Conservation (phyloP, 2,797 vertebrate species). For the Anisognathus igniventris region DNA sequence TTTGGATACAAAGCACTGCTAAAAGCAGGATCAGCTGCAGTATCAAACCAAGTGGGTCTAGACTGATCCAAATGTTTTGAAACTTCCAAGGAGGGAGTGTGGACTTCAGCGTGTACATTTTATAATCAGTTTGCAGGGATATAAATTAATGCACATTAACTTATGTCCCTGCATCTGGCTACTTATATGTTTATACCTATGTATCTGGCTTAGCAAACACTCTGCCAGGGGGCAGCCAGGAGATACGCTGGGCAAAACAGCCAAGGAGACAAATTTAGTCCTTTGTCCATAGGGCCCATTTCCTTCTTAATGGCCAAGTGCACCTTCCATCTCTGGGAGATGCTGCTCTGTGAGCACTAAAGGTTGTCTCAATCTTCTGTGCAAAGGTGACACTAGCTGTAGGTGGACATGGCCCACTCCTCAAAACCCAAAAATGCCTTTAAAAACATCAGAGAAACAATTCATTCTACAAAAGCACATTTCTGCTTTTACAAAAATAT, state of each 20-base stretch:
- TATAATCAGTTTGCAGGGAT: background rate
- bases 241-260: background rate
- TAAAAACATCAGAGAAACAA: background rate
- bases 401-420: background rate
- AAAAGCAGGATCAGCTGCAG: background rate
- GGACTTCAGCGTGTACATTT: background rate
- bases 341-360: background rate
- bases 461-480: background rate
- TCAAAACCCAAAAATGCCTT: background rate
- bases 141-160: background rate
- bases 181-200: background rate
- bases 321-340: background rate
- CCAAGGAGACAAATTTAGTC: background rate
- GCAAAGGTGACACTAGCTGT: rapidly evolving
- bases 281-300: rapidly evolving
- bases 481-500: background rate
- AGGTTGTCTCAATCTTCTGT: rapidly evolving
- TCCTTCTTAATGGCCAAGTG: background rate
- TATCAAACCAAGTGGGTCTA: background rate
- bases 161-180: background rate
- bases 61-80: background rate
- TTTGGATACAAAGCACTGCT: background rate
- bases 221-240: background rate
- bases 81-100: background rate
- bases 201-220: background rate